Evolutionary conservation across 2,113 vertebrate species (phyloP).

Genomic region (Campylorhamphus procurvoides): DNA sequence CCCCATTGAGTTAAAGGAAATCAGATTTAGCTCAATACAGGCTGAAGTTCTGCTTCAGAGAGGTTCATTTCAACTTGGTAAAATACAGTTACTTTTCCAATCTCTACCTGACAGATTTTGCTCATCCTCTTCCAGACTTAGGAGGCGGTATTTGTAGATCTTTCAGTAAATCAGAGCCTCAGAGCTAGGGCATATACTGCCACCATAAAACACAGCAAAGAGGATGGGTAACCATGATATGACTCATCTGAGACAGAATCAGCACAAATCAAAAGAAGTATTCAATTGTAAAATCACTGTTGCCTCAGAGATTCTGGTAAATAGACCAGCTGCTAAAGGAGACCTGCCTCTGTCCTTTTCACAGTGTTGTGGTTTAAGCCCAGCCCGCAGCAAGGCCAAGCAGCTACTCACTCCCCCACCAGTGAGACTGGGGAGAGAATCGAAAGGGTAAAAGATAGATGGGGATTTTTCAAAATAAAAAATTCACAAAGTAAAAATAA

Average conservation of each 20-base stretch:
- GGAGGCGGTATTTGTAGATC: neutral
- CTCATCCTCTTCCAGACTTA: neutral
- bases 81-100: slow-evolving; percentile 6
- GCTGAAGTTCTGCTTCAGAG: neutral
- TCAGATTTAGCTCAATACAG: neutral
- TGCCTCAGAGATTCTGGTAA: neutral
- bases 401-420: neutral
- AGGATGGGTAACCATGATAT: neutral
- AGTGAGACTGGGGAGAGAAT: neutral
- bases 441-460: neutral
- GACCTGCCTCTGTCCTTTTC: neutral
- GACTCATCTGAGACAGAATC: neutral
- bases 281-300: neutral
- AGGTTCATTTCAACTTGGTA: neutral
- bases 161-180: neutral
- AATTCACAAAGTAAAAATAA: neutral
- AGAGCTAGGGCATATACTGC: neutral
- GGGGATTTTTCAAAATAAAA: neutral
- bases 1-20: neutral
- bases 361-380: neutral
- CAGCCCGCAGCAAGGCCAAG: neutral
- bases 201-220: neutral
- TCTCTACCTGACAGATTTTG: neutral
- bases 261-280: neutral
- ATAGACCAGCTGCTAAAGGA: neutral